A percentile compares a stretch with the other conserved stretches of the same genome.
phyloP scores from a whole-genome alignment of 2,113 vertebrate genomes.

The Poeciliopsis prolifica region DNA sequence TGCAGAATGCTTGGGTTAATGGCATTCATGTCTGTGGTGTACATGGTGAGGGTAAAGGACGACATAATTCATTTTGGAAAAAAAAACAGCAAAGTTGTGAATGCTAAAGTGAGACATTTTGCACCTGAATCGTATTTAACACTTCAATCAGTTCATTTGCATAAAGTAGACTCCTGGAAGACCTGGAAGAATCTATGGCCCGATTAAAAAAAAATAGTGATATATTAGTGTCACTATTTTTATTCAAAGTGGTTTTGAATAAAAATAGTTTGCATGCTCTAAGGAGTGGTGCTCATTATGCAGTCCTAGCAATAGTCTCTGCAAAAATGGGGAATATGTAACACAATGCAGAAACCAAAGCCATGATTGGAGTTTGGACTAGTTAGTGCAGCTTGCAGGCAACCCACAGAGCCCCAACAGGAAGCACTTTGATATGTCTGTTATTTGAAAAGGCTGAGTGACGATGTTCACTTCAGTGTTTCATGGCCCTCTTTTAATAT shows the following conservation, averaged over 20 bases:
- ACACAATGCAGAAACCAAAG: background rate
- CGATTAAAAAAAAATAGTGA: no score
- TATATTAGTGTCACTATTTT: no score
- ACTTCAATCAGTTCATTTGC: background rate
- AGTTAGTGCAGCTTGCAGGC: constrained; percentile 52
- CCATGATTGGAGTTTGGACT: background rate
- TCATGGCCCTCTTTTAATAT: constrained; percentile 45
- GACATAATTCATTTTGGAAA: no score
- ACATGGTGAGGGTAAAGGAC: no score
- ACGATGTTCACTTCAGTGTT: constrained; percentile 11
- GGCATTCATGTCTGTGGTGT: no score
- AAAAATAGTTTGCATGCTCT: background rate
- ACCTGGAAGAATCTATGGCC: background rate
- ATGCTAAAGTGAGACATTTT: background rate
- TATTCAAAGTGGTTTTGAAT: background rate
- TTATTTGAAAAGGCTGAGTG: constrained; percentile 26
- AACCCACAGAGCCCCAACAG: constrained; percentile 50
- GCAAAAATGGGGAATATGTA: background rate
- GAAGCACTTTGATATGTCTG: constrained; percentile 48
- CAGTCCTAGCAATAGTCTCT: background rate
- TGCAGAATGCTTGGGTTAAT: no score
- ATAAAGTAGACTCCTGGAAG: background rate
- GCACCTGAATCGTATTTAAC: background rate
- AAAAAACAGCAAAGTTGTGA: no score
- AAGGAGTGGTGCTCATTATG: background rate